Percentiles rank a stretch among this genome's conserved stretches.
phyloP scores from a whole-genome alignment of 2,888 invertebrate species.

The Sarcophaga subvicina region DNA sequence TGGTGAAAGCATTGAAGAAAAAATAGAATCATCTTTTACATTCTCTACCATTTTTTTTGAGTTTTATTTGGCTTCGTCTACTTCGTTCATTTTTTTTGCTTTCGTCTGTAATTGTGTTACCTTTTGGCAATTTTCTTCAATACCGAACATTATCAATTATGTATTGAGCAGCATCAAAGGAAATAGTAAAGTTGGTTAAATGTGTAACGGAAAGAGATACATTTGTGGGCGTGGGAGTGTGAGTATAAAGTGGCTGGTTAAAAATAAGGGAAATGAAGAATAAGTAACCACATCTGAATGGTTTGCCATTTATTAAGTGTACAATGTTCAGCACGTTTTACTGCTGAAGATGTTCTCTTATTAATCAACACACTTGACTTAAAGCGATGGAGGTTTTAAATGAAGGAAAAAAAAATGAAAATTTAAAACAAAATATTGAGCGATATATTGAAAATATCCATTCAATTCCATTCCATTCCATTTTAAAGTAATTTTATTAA shows the following conservation, averaged over 20 bases:
- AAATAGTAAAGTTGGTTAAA: constrained; percentile 53
- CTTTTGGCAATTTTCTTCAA: constrained; percentile 67
- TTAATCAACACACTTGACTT: constrained; percentile 33
- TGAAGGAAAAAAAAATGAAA: not conserved
- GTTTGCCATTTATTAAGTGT: constrained; percentile 37
- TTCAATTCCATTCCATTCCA: too few relatives aligned
- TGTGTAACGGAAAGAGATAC: constrained; percentile 52
- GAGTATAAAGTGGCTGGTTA: constrained; percentile 30
- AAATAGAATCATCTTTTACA: not conserved
- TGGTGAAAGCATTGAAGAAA: not conserved
- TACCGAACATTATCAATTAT: constrained; percentile 62
- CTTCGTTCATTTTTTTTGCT: constrained; percentile 3
- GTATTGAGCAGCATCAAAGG: constrained; percentile 63
- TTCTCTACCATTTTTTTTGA: not conserved
- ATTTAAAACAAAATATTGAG: not conserved
- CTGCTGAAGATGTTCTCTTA: not conserved
- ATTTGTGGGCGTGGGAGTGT: constrained; percentile 15
- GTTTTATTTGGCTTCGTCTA: constrained; percentile 2
- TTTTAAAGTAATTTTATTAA: too few relatives aligned
- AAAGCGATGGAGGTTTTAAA: constrained; percentile 13
- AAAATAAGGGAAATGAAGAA: constrained; percentile 37
- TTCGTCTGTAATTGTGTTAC: constrained; percentile 63
- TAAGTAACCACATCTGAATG: constrained; percentile 41
- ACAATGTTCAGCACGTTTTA: constrained; percentile 1
- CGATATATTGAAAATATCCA: not conserved